Percentiles rank a stretch among this genome's conserved stretches.
Conservation (phyloP, 2,797 vertebrate genomes). For the Champsocephalus esox region DNA sequence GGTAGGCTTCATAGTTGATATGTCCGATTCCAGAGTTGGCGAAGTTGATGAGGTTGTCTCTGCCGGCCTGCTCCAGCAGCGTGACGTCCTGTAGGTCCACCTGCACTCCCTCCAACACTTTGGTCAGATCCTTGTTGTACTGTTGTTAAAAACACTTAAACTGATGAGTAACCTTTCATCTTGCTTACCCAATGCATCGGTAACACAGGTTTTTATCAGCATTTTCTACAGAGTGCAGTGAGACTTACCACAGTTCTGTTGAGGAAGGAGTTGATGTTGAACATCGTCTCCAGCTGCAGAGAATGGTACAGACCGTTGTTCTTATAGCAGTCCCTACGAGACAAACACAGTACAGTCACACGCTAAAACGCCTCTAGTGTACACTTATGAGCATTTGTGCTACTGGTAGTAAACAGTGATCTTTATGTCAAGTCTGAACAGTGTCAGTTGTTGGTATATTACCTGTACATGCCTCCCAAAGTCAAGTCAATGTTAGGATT, state of each 20-base stretch:
- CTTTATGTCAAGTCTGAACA: neutral
- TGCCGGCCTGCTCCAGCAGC: slow-evolving; percentile 88
- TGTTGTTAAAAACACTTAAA: slow-evolving; percentile 62
- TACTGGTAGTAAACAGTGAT: neutral
- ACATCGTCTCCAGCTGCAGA: slow-evolving; percentile 91
- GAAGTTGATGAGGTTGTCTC: slow-evolving; percentile 89
- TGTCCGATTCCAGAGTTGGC: slow-evolving; percentile 87
- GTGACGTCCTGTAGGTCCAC: slow-evolving; percentile 86
- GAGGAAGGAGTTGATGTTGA: slow-evolving; percentile 90
- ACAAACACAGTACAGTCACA: slow-evolving; percentile 21
- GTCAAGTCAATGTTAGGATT: slow-evolving; percentile 92
- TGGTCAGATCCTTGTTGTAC: slow-evolving; percentile 88
- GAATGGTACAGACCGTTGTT: slow-evolving; percentile 93
- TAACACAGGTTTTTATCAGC: neutral
- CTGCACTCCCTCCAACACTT: slow-evolving; percentile 86
- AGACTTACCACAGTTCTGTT: slow-evolving; percentile 88
- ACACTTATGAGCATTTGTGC: neutral
- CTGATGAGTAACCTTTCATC: neutral
- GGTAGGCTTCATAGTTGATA: slow-evolving; percentile 86
- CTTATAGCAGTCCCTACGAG: slow-evolving; percentile 89
- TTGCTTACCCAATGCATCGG: neutral
- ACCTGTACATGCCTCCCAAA: slow-evolving; percentile 95
- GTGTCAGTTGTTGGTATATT: slow-evolving; percentile 36
- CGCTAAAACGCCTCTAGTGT: neutral
- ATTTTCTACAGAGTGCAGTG: neutral